Base-by-base conservation (phyloP, 2,797 vertebrate species). In the Lates japonicus region DNA sequence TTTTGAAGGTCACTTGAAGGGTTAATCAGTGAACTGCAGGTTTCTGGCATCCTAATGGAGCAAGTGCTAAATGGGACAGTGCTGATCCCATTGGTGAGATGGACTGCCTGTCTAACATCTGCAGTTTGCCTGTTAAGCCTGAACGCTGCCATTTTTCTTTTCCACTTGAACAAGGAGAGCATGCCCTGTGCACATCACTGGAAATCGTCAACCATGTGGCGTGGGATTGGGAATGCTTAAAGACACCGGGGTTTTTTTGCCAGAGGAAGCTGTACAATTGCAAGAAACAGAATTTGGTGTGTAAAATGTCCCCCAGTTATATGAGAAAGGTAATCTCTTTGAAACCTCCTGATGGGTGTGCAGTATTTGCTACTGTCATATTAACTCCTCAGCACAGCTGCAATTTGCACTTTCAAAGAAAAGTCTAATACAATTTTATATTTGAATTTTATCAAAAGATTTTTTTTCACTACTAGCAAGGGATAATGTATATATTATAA, bases 1-100 rank as follows among this genome's bases (percentile, higher is more conserved):
- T 58, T 70, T 81, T 71, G 25, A 74, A 74, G 74, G 80, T 63
- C 68, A 61, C 6, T 33, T 7, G 39, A 72, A 55, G 2, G 42
- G 22, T 66, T 42, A 70, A 78, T 78, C 79, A 48, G 48, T 14
- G 41, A 77, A 64, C 55, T 0, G 4, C 55, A 61, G 17, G 44
- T 74, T 73, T 60, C 42, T 70, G 10, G 51, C 35, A 25, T 77
- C 25, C 16, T 22, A 4, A 37, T 13, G 69, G 52, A 83, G 22
- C 31, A 16, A 6, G 39, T 65, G 16, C 65, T 77, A 39, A 79
- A 79, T 69, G 25, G 16, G 2, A 64, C 33, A 48, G 37, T 0
- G 29, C 22, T 62, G 29, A 22, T 72, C 29, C 67, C 35, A 35
- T 14, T 22, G 16, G 52, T 74, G 48, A 42, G 19, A 33, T 14